Base-by-base conservation (phyloP, 2,797 vertebrate genomes). In the Chaunax sp. region DNA sequence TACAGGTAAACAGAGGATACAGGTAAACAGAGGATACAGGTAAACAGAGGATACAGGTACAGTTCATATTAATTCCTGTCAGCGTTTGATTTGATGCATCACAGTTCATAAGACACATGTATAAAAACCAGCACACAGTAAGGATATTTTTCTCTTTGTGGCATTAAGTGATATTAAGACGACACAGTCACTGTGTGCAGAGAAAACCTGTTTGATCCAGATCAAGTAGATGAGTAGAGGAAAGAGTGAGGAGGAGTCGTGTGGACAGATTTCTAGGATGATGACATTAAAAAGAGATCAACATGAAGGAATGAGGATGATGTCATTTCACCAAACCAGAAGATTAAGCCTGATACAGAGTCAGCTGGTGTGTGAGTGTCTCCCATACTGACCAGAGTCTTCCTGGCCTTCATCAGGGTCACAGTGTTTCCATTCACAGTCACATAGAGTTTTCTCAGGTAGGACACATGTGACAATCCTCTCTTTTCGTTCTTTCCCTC, bases 401-500 rank as follows among this genome's bases (percentile, higher is more conserved):
- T 90, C 46, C 80, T 85, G 87, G 66, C 57, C 77, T 93, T 94
- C 91, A 94, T 92, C 80, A 96, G 53, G 0, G 92, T 95, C 72
- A 95, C 71, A 2, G 93, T 93, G 45, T 92, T 66, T 22, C 86
- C 80, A 0, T 87, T 26, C 23, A 96, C 88, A 0, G 87, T 94
- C 75, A 96, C 77, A 0, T 93, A 92, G 52, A 96, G 83, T 54
- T 93, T 93, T 51, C 70, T 91, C 46, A 96, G 87, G 82, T 92
- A 94, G 23, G 95, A 92, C 14, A 92, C 30, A 0, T 92, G 94
- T 28, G 85, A 3, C 23, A 75, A 15, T 4, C 91, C 93, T 64
- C 91, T 75, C 51, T 93, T 90, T 61, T 95, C 92, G 19, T 94
- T 95, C 79, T 94, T 95, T 0, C 65, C 94, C 25, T 92, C 91